Conservation (phyloP, 2,888 invertebrate species). For the Drosophila testacea region DNA sequence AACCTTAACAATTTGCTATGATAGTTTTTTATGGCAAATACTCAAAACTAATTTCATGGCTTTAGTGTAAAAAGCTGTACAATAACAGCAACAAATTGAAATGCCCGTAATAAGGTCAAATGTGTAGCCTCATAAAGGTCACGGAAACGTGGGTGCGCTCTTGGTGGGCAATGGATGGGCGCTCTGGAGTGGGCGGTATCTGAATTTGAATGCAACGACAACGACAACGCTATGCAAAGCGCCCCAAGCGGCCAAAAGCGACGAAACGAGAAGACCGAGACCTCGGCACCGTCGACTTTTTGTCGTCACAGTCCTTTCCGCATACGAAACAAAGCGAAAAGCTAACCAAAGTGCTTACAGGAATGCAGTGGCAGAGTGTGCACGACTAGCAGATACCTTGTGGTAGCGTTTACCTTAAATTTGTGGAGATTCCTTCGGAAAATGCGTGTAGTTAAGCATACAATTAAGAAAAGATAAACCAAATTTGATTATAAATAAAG, state of each 20-base stretch:
- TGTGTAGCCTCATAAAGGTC: constrained; percentile 68
- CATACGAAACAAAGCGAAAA: constrained; percentile 43
- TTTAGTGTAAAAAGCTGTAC: constrained; percentile 45
- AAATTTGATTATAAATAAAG: too few species aligned
- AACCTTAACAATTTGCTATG: constrained; percentile 52
- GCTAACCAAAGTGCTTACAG: constrained; percentile 31
- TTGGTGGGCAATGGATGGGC: constrained; percentile 1
- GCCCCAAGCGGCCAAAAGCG: constrained; percentile 56
- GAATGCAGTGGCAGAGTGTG: constrained; percentile 3
- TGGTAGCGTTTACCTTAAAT: not conserved
- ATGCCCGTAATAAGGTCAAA: constrained; percentile 72
- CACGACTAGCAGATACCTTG: constrained; percentile 33
- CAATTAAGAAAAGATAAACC: too few species aligned
- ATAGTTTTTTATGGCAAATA: constrained; percentile 55
- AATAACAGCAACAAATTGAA: constrained; percentile 51
- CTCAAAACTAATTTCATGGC: constrained; percentile 71
- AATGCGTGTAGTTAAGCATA: too few species aligned
- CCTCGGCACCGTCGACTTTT: constrained; percentile 46
- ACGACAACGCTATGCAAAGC: constrained; percentile 19
- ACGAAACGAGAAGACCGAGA: constrained; percentile 41
- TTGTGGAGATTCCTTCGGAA: not conserved
- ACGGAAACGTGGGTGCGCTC: constrained; percentile 57
- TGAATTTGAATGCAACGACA: constrained; percentile 47
- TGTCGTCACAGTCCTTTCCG: constrained; percentile 57
- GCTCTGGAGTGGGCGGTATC: constrained; percentile 28